These are phyloP conservation scores for Crotalus adamanteus DNA, from an alignment of 2,797 vertebrate species.

Conservation along the genomic window DNA sequence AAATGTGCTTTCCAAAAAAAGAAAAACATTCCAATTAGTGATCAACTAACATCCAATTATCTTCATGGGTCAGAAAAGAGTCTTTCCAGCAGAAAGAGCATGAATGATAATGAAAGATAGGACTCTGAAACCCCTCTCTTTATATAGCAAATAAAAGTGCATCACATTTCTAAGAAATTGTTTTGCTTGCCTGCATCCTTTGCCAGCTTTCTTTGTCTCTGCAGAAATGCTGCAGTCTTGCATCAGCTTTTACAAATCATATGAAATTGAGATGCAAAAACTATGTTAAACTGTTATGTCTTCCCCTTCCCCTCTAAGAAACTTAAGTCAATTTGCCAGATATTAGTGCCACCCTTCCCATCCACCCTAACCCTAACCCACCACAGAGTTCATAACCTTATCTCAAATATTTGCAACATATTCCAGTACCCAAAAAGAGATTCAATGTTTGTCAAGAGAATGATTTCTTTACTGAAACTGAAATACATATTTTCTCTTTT, in stretches of 20 bases:
- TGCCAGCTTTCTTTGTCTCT: background rate
- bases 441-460: background rate
- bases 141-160: background rate
- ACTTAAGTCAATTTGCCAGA: background rate
- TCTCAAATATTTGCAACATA: background rate
- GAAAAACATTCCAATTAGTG: background rate
- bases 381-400: background rate
- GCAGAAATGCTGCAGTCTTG: accelerated
- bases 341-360: accelerated
- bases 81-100: background rate
- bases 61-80: background rate
- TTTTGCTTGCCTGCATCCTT: background rate
- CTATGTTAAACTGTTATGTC: constrained; percentile 1
- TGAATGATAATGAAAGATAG: background rate
- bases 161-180: background rate
- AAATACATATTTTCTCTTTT: background rate
- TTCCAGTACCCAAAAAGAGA: background rate
- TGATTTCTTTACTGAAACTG: background rate
- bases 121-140: background rate
- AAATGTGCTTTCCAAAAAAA: background rate
- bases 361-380: background rate
- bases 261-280: background rate
- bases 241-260: background rate
- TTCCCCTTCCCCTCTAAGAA: background rate
- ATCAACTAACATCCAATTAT: background rate